Conservation (phyloP, 2,113 vertebrate genomes). For the Anguilla rostrata region DNA sequence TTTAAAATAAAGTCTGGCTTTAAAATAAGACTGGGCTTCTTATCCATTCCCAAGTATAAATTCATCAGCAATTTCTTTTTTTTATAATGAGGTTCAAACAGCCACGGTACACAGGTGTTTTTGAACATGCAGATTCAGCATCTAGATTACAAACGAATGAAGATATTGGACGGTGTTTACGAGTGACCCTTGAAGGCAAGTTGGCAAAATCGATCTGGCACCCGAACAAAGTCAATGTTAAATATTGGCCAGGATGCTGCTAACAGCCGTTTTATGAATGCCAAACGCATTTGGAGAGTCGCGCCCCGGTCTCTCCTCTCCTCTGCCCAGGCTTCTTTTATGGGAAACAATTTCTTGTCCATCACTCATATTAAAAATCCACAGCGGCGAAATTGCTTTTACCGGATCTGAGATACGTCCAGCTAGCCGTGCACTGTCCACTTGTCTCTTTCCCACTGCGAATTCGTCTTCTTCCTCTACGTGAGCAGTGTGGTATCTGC, state of each 20-base stretch:
- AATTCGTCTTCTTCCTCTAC: not conserved
- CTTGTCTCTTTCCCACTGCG: not conserved
- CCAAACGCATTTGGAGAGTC: not conserved
- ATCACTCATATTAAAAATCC: constrained; percentile 5
- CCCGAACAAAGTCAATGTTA: not conserved
- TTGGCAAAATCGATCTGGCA: not conserved
- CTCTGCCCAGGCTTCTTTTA: not conserved
- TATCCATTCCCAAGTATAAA: not conserved
- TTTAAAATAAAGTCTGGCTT: not conserved
- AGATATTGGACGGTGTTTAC: not conserved
- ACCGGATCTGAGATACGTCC: not conserved
- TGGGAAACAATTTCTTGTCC: not conserved
- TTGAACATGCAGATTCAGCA: not conserved
- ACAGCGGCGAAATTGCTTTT: not conserved
- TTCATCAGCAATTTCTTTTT: not conserved
- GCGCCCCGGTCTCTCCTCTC: not conserved
- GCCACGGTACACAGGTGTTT: not conserved
- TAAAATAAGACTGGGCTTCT: not conserved
- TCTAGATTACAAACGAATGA: not conserved
- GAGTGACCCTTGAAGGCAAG: not conserved
- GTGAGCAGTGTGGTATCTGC: not conserved
- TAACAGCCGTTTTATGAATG: not conserved
- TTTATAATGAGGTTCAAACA: not conserved
- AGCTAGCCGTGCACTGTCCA: not conserved
- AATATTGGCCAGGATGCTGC: not conserved